Percentiles rank a stretch among this genome's conserved stretches.
Evolutionary conservation across 2,797 vertebrate genomes (phyloP).

Genomic region (Holocentrus rufus): DNA sequence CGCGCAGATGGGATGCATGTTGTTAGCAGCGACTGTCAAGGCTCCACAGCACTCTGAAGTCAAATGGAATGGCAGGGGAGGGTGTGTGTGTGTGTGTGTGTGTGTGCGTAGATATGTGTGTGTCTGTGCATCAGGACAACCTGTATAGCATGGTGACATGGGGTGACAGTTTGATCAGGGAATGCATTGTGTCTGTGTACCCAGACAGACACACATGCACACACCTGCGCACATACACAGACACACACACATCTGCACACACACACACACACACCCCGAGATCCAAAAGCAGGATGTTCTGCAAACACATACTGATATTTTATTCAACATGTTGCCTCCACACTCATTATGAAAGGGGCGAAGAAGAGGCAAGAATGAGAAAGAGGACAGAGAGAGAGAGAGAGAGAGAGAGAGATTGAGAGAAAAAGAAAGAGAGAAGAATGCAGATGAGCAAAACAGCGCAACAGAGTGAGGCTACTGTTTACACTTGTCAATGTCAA

Average conservation of each 20-base stretch:
- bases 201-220: neutral
- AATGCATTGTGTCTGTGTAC: neutral
- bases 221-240: neutral
- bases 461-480: neutral
- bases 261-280: constrained; percentile 11
- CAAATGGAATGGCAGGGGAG: constrained; percentile 17
- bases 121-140: constrained; percentile 9
- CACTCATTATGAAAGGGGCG: neutral
- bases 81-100: constrained; percentile 11
- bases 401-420: neutral
- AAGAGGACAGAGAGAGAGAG: constrained; percentile 4
- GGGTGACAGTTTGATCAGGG: constrained; percentile 5
- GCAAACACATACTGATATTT: constrained; percentile 47
- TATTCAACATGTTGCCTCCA: constrained; percentile 42
- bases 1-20: constrained; percentile 33
- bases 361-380: constrained; percentile 3
- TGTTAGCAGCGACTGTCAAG: constrained; percentile 45
- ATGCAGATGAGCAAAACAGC: neutral
- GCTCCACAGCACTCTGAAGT: constrained; percentile 11
- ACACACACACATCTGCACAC: neutral
- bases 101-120: constrained; percentile 5
- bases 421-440: neutral
- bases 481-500: neutral
- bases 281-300: constrained; percentile 17
- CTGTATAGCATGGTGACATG: constrained; percentile 2